Base-by-base conservation (phyloP, 2,888 invertebrate species). In the Caenorhabditis sinica region DNA sequence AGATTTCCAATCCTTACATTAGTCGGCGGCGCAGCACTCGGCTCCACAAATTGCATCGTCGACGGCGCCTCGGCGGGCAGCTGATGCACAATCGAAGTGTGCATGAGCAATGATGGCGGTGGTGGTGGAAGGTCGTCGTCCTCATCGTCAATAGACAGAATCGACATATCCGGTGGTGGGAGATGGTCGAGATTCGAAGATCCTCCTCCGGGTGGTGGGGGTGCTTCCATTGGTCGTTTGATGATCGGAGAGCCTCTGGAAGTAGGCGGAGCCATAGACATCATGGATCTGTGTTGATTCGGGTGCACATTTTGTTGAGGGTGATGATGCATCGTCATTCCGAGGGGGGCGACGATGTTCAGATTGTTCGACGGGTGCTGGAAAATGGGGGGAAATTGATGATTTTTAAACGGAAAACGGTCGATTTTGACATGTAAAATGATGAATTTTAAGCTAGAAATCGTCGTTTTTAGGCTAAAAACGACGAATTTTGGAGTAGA, bases 401-500 rank as follows among this genome's bases (percentile, higher is more conserved):
- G 9, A 56, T 97, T 96, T 93, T 97, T 95, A 89, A 95, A 95
- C 92, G 95, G 95, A 4, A 15, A 15, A n/a, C 15, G 9, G 17
- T 53, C 53, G 3, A n/a, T 11, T 49, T 49, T 49, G 3, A n/a
- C 6, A 17, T 5, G 4, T 11, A 49, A 49, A n/a, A 36, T 36
- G n/a, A n/a, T 11, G 11, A 11, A 8, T 36, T 36, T 36, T n/a
- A n/a, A n/a, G n/a, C n/a, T n/a, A n/a, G n/a, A n/a, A n/a, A n/a
- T n/a, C n/a, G 33, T 33, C 33, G 8, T 33, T 33, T 33, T 33
- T 33, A 6, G 33, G 8, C 5, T 8, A 4, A 33, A 33, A 8
- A 8, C 8, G 33, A 8, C 8, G 5, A 33, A 6, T 33, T n/a
- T n/a, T n/a, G n/a, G n/a, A n/a, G n/a, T n/a, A n/a, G n/a, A n/a